Base-by-base conservation (phyloP, 2,797 vertebrate genomes). In the Alcedo quadribrachys region DNA sequence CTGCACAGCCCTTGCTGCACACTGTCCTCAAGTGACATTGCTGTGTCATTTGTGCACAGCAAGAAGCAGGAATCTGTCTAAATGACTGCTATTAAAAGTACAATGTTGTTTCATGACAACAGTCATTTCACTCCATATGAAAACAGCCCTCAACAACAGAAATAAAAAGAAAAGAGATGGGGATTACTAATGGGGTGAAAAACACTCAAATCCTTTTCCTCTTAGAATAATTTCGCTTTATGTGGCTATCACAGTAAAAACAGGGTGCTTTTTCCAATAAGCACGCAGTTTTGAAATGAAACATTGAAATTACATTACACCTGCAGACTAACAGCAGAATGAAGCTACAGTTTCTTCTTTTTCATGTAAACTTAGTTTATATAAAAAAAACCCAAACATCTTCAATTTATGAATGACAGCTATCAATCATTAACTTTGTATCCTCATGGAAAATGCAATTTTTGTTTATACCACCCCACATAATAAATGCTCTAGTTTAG, bases 21-120 rank as follows among this genome's bases (percentile, higher is more conserved):
- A 3, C 16, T 88, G 90, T 94, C 88, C 90, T 80, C 81, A 94
- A 92, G 43, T 80, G 90, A 94, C 74, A 79, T 18, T 62, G 53
- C 45, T 24, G 33, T 81, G 33, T 63, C 70, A 45, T 94, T 94
- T 94, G 18, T 28, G 79, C 87, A 77, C 90, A 93, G 91, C 69
- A 90, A 75, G 84, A 90, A 82, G 50, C 43, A 82, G 22, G 68
- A 77, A 62, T 91, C 58, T 85, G 54, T 65, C 58, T 85, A 92
- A 94, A 93, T 85, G 53, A 80, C 76, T 92, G 66, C 83, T 91
- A 87, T 81, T 93, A 93, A 84, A 95, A 78, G 58, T 66, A 73
- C 66, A 66, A 8, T 30, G 50, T 46, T 85, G 71, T 46, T 74
- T 74, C 42, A 40, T 33, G 79, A 83, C 81, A 87, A 74, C 43